These are phyloP conservation scores for Emydura subglobosa DNA, from an alignment of 2,113 vertebrate species.

Conservation along the genomic window DNA sequence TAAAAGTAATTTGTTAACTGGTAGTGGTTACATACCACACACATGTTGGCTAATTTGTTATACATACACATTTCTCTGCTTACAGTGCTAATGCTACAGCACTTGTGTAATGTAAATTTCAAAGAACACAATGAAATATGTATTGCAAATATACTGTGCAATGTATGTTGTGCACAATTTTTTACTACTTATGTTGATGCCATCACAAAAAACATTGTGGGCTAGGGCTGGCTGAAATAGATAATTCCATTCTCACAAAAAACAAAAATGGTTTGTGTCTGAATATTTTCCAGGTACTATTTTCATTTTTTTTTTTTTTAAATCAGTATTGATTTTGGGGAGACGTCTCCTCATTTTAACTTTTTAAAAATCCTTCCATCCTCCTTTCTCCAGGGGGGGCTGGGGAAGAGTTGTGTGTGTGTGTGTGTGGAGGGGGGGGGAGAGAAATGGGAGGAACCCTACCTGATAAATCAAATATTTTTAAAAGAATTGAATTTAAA, in stretches of 20 bases:
- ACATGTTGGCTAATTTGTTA: not conserved
- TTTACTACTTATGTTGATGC: not conserved
- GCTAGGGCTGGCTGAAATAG: not conserved
- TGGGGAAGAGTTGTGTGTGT: no score
- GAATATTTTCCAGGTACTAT: not conserved
- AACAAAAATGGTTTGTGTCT: not conserved
- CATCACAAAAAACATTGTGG: not conserved
- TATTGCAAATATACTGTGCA: not conserved
- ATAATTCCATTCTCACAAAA: not conserved
- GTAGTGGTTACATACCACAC: not conserved
- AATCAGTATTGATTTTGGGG: not conserved
- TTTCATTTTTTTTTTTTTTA: not conserved
- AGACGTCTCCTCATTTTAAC: not conserved
- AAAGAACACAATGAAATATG: rapidly evolving
- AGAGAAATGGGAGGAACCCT: not conserved
- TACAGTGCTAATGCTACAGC: not conserved
- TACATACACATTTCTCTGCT: not conserved
- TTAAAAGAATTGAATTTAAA: not conserved
- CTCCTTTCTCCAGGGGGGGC: not conserved
- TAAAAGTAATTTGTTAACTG: not conserved
- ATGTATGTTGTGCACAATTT: not conserved
- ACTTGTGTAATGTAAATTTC: not conserved
- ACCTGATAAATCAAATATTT: not conserved
- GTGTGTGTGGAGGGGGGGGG: no score
- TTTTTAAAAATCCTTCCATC: not conserved